These are phyloP conservation scores for Leptinotarsa haldemani DNA, from an alignment of 2,888 invertebrate species.

Conservation along the genomic window DNA sequence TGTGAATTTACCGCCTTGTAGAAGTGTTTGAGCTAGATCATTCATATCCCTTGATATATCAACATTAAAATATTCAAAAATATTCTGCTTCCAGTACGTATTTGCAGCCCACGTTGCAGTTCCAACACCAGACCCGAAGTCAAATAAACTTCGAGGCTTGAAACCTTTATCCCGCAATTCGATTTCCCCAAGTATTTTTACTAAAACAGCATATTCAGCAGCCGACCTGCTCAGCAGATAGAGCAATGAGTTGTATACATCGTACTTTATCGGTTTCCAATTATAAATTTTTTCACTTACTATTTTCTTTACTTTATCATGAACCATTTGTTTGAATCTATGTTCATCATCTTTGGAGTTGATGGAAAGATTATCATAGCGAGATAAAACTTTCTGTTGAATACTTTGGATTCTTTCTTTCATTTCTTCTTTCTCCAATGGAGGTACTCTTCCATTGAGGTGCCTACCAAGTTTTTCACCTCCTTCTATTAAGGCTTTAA, in stretches of 20 bases:
- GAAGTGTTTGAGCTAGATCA: constrained; percentile 79
- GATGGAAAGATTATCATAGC: constrained; percentile 61
- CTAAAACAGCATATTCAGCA: constrained; percentile 80
- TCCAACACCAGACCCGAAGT: constrained; percentile 93
- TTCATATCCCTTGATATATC: constrained; percentile 87
- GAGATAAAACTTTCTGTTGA: constrained; percentile 53
- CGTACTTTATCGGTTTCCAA: constrained; percentile 81
- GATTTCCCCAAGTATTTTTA: constrained; percentile 81
- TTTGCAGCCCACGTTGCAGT: constrained; percentile 72
- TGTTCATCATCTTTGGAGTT: constrained; percentile 64
- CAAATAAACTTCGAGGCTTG: constrained; percentile 82
- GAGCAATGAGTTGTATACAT: constrained; percentile 72
- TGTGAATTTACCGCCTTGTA: constrained; percentile 75
- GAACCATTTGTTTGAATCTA: constrained; percentile 66
- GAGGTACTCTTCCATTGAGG: constrained; percentile 73
- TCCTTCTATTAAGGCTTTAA: constrained; percentile 70
- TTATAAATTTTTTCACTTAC: constrained; percentile 75
- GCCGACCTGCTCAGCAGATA: constrained; percentile 80
- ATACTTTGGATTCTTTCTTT: constrained; percentile 66
- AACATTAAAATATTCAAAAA: constrained; percentile 87
- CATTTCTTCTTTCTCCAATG: constrained; percentile 72
- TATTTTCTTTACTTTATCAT: constrained; percentile 69
- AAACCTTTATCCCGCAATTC: constrained; percentile 73
- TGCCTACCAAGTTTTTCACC: constrained; percentile 71
- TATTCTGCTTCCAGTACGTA: constrained; percentile 75